Conservation (phyloP, 2,113 vertebrate species). For the Boulengeromyrus knoepffleri region DNA sequence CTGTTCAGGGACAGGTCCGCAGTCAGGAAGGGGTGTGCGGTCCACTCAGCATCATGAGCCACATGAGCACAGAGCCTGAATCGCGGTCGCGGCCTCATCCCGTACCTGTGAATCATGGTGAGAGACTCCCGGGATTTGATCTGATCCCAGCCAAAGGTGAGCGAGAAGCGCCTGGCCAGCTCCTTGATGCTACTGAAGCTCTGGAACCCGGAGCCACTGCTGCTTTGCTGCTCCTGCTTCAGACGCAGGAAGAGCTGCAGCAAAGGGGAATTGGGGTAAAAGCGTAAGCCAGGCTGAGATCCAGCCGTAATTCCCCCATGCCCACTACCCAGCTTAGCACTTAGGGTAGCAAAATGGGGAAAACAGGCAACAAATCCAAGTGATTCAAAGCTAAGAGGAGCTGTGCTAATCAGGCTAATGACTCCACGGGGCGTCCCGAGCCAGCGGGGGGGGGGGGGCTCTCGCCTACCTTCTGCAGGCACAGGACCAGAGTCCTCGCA, state of each 20-base stretch:
- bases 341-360: background rate
- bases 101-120: constrained; percentile 84
- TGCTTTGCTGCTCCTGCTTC: constrained; percentile 59
- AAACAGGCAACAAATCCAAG: background rate
- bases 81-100: background rate
- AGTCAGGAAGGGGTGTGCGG: background rate
- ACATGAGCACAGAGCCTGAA: background rate
- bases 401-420: background rate
- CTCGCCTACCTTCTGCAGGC: constrained; percentile 73
- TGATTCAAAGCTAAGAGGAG: background rate
- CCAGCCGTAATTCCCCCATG: background rate
- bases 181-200: constrained; percentile 82
- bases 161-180: constrained; percentile 78
- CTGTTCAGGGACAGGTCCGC: constrained; percentile 44
- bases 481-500: constrained; percentile 69
- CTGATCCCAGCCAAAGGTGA: constrained; percentile 78
- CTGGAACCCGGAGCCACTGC: constrained; percentile 55
- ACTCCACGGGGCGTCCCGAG: background rate
- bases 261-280: constrained; percentile 11
- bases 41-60: background rate
- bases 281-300: background rate
- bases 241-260: constrained; percentile 69
- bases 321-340: background rate
- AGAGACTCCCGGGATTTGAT: constrained; percentile 79
- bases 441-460: too few species aligned